Percentiles rank a stretch among this genome's conserved stretches.
Conservation (phyloP, 2,797 vertebrate species). For the Gallinago solitaria region DNA sequence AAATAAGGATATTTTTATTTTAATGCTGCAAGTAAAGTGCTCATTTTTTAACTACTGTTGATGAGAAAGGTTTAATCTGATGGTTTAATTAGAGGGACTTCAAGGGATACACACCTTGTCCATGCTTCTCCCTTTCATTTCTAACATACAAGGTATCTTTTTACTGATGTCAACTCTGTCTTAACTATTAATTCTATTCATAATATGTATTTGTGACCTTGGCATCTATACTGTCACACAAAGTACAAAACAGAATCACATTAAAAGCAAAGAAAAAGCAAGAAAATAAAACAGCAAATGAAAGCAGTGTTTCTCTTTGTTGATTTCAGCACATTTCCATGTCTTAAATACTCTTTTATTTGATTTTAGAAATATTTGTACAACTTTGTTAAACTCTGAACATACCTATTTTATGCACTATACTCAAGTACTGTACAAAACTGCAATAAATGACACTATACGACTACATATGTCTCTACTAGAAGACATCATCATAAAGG, state of each 20-base stretch:
- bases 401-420: slow-evolving; percentile 79
- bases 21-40: slow-evolving; percentile 59
- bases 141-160: slow-evolving; percentile 16
- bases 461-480: slow-evolving; percentile 80
- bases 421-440: slow-evolving; percentile 84
- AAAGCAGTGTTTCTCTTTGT: slow-evolving; percentile 60
- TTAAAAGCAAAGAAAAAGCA: slow-evolving; percentile 68
- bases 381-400: slow-evolving; percentile 70
- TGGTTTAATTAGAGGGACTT: slow-evolving; percentile 46
- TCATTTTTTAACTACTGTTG: slow-evolving; percentile 61
- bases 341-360: slow-evolving; percentile 74
- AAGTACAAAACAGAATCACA: slow-evolving; percentile 75
- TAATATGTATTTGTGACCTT: slow-evolving; percentile 78
- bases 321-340: slow-evolving; percentile 67
- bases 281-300: slow-evolving; percentile 70
- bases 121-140: slow-evolving; percentile 60
- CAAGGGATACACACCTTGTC: slow-evolving; percentile 57
- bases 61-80: slow-evolving; percentile 57
- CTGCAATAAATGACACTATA: slow-evolving; percentile 81
- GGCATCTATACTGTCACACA: slow-evolving; percentile 77
- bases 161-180: slow-evolving; percentile 41
- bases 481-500: slow-evolving; percentile 79
- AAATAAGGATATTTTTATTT: slow-evolving; percentile 67
- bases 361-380: slow-evolving; percentile 78
- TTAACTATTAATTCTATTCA: slow-evolving; percentile 53